Evolutionary conservation across 1,140 invertebrate species (phyloP), one percentile per base, ranked within the genome.

Genomic region (Lucilia sericata): DNA sequence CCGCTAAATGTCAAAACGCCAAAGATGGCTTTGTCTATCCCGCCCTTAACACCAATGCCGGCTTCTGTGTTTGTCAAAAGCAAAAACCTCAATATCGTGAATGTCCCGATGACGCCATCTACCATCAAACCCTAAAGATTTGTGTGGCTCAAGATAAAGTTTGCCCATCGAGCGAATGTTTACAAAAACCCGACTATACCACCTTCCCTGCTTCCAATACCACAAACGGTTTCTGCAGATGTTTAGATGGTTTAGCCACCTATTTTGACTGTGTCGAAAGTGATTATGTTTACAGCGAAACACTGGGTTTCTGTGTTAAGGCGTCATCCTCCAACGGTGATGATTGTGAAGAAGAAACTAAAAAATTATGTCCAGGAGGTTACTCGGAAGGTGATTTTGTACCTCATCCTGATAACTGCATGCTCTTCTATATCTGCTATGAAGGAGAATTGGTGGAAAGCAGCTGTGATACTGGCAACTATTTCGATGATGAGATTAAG

Each of bases 341-440:
- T 21, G 65, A 70, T 12, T 70, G 65, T 25, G 65, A 70, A 25
- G 65, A 70, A 10, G 83, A 84, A 47, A 74, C 25, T 4, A 34
- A 34, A n/a, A 36, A 34, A 55, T 42, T 74, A 76, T 85, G 85
- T 74, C 55, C 74, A 17, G 83, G 85, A 60, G 83, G 83, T 21
- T 84, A 82, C 25, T 74, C 51, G 36, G 82, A 84, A 21, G 85
- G 85, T 21, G 82, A 82, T 17, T 21, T 84, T 13, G 19, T 85
- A 12, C 36, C 81, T 2, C 51, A 85, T 83, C 83, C 85, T 2
- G 21, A 74, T 25, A 83, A 84, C 74, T 82, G 85, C 80, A 36
- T 42, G 14, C 21, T 82, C 14, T 85, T 76, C 81, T 85, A 85
- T 13, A 82, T 84, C n/a, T 85, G 85, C 14, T 74, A n/a, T 5